Evolutionary conservation across 1,140 invertebrate genomes (phyloP), one percentile per base, ranked within the genome.

Genomic region (Orius insidiosus): DNA sequence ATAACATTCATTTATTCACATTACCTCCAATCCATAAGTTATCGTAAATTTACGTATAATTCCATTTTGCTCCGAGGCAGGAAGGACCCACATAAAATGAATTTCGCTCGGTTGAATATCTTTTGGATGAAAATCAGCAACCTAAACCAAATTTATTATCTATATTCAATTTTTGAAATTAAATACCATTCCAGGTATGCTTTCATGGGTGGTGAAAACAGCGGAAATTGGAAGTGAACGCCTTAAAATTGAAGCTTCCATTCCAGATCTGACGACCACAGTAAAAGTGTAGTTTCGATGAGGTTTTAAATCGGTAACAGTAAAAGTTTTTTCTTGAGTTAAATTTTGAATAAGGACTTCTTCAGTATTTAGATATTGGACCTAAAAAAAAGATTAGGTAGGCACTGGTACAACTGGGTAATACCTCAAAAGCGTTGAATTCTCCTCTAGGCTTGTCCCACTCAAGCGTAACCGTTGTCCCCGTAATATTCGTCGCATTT

Each of bases 251-350:
- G 72, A 75, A 0, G 77, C 80, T 56, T 80, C 80, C 1, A 78
- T 78, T 7, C 87, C 87, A 37, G 82, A 81, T 36, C 78, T 64
- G 1, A 89, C 85, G 5, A 82, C 75, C 6, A 93, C 74, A 1
- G 86, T 88, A 61, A 93, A 92, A 0, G 85, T 90, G 58, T 93
- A 93, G 61, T 86, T 84, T 46, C 78, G 66, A 62, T 88, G 76
- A 0, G 88, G 86, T 54, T 75, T 78, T 24, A 93, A 63, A 18
- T 77, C 75, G 2, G 56, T 63, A 13, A 88, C 77, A 5, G 74
- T 79, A 13, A 89, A 82, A 19, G 64, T 68, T 51, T 77, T 76
- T 36, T 67, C 65, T 9, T 72, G 68, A 2, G 83, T 85, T 30
- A 78, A 66, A 60, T 85, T 87, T 57, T 80, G 75, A 13, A 78